Evolutionary conservation across 2,113 vertebrate genomes (phyloP).

Genomic region (Cnemophilus loriae): DNA sequence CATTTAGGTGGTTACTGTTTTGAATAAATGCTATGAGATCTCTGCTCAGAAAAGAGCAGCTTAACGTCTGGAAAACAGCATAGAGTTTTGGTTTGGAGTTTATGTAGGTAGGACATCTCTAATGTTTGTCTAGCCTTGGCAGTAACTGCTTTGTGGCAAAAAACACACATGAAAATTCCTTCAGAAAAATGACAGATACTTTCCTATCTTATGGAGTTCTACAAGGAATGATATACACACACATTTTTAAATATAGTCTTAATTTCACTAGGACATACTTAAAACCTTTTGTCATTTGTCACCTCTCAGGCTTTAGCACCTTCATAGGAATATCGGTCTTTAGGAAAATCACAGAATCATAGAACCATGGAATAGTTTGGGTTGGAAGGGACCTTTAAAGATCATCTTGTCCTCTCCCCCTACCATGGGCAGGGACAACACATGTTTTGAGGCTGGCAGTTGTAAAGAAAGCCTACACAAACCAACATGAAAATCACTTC

Average conservation of each 20-base stretch:
- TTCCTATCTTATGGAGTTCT: neutral
- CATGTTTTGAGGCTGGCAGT: neutral
- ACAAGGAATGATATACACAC: neutral
- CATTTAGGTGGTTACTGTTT: neutral
- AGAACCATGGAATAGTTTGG: neutral
- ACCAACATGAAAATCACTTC: neutral
- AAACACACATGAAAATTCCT: neutral
- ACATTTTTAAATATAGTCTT: neutral
- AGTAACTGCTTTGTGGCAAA: neutral
- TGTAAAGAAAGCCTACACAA: neutral
- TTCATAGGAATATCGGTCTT: neutral
- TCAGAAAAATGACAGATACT: neutral
- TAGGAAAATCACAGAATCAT: neutral
- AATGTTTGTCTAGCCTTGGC: neutral
- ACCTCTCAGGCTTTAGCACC: neutral
- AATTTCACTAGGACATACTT: neutral
- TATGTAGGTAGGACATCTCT: neutral
- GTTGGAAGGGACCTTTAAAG: neutral
- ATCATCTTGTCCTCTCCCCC: neutral
- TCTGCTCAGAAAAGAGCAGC: neutral
- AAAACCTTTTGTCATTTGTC: neutral
- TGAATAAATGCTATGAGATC: neutral
- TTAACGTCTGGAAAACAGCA: neutral
- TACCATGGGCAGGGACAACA: neutral
- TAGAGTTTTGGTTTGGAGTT: neutral